A percentile compares a stretch with the other conserved stretches of the same genome.
phyloP scores from a whole-genome alignment of 1,140 invertebrate genomes.

The Cydia splendana region DNA sequence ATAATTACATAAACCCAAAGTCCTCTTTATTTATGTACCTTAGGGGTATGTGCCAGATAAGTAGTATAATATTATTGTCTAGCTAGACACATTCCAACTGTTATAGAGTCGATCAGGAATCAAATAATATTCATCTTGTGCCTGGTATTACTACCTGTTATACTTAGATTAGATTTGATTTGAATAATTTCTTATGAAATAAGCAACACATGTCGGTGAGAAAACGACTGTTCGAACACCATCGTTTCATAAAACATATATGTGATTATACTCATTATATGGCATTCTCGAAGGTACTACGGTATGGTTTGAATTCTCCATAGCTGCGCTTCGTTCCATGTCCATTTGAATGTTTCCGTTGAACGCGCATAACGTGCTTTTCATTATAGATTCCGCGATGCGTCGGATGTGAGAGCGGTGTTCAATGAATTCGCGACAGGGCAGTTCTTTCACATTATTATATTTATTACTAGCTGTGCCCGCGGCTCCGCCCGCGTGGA shows the following conservation, averaged over 20 bases:
- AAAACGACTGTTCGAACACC: not conserved
- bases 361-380: slow-evolving; percentile 34
- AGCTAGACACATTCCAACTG: too few species aligned
- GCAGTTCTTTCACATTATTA: slow-evolving; percentile 22
- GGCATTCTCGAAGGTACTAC: not conserved
- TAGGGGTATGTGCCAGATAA: too few species aligned
- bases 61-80: too few species aligned
- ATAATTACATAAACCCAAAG: too few species aligned
- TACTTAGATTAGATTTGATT: not conserved
- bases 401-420: slow-evolving; percentile 41
- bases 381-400: slow-evolving; percentile 38
- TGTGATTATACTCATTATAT: not conserved
- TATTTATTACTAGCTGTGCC: too few species aligned
- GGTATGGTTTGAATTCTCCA: not conserved
- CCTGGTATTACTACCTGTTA: too few species aligned
- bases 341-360: slow-evolving; percentile 35
- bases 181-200: not conserved
- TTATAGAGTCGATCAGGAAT: too few species aligned
- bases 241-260: not conserved
- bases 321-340: not conserved
- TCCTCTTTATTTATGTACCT: too few species aligned
- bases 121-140: too few species aligned
- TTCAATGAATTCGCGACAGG: slow-evolving; percentile 46
- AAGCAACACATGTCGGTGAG: not conserved
- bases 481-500: too few species aligned